Conservation (phyloP, 2,797 vertebrate species). For the Heteromormyrus szaboi region DNA sequence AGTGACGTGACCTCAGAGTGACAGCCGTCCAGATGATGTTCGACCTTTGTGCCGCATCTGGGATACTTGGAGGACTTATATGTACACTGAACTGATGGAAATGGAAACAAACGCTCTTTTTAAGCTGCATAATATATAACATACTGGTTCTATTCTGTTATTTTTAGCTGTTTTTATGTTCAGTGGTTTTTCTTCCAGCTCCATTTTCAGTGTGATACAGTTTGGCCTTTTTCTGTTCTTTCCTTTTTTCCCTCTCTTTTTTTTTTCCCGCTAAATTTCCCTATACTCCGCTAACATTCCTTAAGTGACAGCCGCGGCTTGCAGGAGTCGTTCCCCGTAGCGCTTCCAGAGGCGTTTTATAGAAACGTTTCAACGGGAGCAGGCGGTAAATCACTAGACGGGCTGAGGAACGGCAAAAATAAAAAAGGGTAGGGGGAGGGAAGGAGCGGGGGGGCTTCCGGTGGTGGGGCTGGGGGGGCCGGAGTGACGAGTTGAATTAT, state of each 20-base stretch:
- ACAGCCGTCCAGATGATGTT: neutral
- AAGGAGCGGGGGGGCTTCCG: neutral
- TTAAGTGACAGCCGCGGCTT: neutral
- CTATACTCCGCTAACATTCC: neutral
- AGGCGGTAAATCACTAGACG: neutral
- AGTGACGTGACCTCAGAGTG: neutral
- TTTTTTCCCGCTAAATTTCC: neutral
- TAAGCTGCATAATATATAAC: neutral
- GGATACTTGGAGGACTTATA: neutral
- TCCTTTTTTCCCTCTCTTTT: neutral
- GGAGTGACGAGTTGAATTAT: neutral
- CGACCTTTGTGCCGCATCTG: neutral
- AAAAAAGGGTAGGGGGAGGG: neutral
- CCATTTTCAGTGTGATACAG: neutral
- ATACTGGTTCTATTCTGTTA: neutral
- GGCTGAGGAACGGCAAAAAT: neutral
- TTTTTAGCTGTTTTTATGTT: constrained; percentile 1
- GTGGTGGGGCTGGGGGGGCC: neutral
- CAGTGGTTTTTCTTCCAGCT: neutral
- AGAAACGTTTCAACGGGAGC: neutral
- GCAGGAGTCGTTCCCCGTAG: neutral
- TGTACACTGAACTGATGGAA: neutral
- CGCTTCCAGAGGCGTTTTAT: neutral
- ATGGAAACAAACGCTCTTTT: neutral
- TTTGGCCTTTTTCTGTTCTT: neutral